Evolutionary conservation across 2,888 invertebrate species (phyloP), one percentile per base, ranked within the genome.

Genomic region (Melipona bicolor): DNA sequence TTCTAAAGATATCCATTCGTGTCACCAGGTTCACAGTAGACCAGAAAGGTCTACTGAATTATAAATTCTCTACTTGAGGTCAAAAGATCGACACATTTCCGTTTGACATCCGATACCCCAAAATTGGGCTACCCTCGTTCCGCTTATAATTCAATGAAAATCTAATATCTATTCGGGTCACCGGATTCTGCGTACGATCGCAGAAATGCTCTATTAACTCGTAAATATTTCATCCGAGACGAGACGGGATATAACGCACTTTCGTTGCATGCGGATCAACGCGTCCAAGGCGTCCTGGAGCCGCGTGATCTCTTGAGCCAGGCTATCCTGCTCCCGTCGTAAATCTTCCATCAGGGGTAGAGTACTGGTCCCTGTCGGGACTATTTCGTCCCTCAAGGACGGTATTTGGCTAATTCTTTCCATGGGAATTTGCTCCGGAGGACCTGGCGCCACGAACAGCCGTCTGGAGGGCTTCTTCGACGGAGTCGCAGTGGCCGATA

Each of bases 261-360:
- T 96, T 91, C 96, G 96, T 93, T 99, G 99, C 93, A 98, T 96
- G 90, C 98, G 96, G 87, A 96, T 96, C 88, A 99, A 95, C 0
- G 97, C 96, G 92, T 98, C 98, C 89, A 98, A 96, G 73, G 97
- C 96, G 89, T 99, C 99, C 95, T 98, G 96, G 85, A 94, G 96
- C 94, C 98, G 98, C 93, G 97, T 97, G 92, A 98, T 98, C 95
- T 98, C 98, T 83, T 93, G 92, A 15, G 86, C 90, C 43, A 94
- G 92, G 50, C 90, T 87, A 74, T 94, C 94, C 71, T 97, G 95
- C 92, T 98, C 98, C 85, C 98, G 96, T 92, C 98, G 98, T 86
- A 96, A 96, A 19, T 98, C 97, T 94, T 99, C 98, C 92, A 98
- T 97, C 92, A 96, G 96, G 73, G 98, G 96, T 77, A 97, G 97